Evolutionary conservation across 1,140 invertebrate genomes (phyloP).

Genomic region (Saccostrea echinata): DNA sequence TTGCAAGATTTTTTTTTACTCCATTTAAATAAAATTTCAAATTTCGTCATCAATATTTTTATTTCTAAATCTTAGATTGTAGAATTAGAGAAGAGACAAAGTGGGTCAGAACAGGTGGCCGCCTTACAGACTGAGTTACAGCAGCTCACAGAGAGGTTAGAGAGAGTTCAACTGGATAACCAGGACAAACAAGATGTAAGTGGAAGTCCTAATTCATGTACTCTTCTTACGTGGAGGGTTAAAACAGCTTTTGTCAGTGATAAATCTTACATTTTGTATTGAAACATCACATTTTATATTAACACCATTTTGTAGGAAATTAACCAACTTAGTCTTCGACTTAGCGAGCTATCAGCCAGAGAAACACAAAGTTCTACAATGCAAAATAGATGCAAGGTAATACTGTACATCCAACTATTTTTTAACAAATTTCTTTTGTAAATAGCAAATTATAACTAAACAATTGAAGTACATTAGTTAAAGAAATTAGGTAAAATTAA

Average conservation of each 20-base stretch:
- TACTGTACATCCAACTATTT: too few species aligned
- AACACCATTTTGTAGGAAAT: constrained; percentile 55
- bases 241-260: too few species aligned
- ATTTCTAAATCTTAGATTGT: constrained; percentile 80
- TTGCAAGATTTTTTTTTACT: too few species aligned
- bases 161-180: constrained; percentile 70
- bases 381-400: constrained; percentile 57
- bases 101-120: constrained; percentile 57
- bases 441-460: too few species aligned
- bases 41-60: neutral
- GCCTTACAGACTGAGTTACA: constrained; percentile 58
- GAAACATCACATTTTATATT: too few species aligned
- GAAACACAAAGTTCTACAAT: constrained; percentile 53
- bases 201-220: neutral
- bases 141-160: constrained; percentile 68
- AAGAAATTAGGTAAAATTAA: too few species aligned
- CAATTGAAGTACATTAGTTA: too few species aligned
- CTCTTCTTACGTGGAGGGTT: too few species aligned
- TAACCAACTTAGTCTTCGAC: constrained; percentile 52
- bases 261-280: too few species aligned
- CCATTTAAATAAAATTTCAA: too few species aligned
- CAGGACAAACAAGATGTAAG: constrained; percentile 70
- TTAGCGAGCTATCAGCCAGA: constrained; percentile 57
- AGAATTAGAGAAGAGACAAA: constrained; percentile 85
- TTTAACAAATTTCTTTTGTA: too few species aligned